Evolutionary conservation across 2,113 vertebrate genomes (phyloP), one percentile per base, ranked within the genome.

Genomic region (human): DNA sequence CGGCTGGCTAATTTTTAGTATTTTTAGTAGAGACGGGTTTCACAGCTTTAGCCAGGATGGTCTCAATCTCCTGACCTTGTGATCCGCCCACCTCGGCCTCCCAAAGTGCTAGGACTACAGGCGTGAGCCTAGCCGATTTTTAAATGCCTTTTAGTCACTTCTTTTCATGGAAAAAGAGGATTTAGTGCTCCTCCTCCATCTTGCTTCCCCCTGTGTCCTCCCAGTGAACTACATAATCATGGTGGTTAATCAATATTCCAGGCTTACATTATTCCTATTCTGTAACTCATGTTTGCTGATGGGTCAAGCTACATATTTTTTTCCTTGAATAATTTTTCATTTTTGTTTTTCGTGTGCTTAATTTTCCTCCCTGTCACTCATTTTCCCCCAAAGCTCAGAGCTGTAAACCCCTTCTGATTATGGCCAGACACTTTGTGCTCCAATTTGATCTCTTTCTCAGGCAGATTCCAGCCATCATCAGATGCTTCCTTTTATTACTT

Each of bases 391-490:
- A 40, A 11, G 78, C 82, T 40, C 38, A 14, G 45, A 48, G 38
- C 43, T 3, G 22, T 43, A 40, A 55, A 8, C 18, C 40, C 7
- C 0, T 11, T 84, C 70, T 27, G 59, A n/a, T 9, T 14, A 8
- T 2, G 30, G 76, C 18, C 55, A 14, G 90, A 43, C 14, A 6
- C 57, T 20, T 0, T 8, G 32, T 18, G 55, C 27, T 35, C 64
- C 45, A 7, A 2, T 23, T 0, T 0, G 18, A 9, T 72, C 48
- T 38, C 43, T 6, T n/a, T 17, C 43, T n/a, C 40, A 35, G 48
- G 52, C 14, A 20, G 32, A 17, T 79, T 38, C 4, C 32, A 16
- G 84, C 18, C 13, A 7, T 30, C 32, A 3, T 23, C 59, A 1
- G 14, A 75, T 7, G 25, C 59, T 23, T 12, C 68, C 86, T 57